phyloP scores from a whole-genome alignment of 2,888 invertebrate genomes.

The Aphrophora alni region DNA sequence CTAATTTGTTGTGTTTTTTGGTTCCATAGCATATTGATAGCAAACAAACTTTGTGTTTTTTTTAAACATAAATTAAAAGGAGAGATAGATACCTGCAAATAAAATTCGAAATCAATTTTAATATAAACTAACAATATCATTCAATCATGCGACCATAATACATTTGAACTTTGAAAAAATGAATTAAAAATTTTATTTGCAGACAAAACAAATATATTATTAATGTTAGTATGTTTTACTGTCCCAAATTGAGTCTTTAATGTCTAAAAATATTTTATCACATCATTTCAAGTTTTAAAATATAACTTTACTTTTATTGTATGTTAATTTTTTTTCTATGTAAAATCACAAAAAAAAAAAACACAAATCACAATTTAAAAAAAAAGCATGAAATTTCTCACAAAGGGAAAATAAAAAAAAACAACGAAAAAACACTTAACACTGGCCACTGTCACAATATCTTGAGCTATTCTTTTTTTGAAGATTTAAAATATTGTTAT shows the following conservation, averaged over 20 bases:
- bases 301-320: neutral
- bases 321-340: neutral
- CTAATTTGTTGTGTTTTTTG: too few species aligned
- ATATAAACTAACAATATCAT: neutral
- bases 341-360: neutral
- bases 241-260: neutral
- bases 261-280: neutral
- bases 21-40: neutral
- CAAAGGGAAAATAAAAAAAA: slow-evolving; percentile 21
- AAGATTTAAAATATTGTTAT: neutral
- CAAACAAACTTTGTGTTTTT: neutral
- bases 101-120: slow-evolving; percentile 42
- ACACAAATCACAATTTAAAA: slow-evolving; percentile 11
- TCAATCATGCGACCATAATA: neutral
- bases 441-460: slow-evolving; percentile 40
- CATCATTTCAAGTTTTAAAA: neutral
- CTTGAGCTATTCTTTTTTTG: slow-evolving; percentile 18
- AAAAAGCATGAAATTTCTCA: slow-evolving; percentile 18
- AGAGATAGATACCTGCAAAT: slow-evolving; percentile 36
- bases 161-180: neutral
- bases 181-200: slow-evolving; percentile 46
- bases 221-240: neutral
- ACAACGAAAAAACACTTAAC: slow-evolving; percentile 29
- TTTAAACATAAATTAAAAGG: slow-evolving; percentile 15
- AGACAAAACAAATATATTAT: slow-evolving; percentile 29